Base-by-base conservation (phyloP, 1,140 invertebrate species). In the Atta colombica region DNA sequence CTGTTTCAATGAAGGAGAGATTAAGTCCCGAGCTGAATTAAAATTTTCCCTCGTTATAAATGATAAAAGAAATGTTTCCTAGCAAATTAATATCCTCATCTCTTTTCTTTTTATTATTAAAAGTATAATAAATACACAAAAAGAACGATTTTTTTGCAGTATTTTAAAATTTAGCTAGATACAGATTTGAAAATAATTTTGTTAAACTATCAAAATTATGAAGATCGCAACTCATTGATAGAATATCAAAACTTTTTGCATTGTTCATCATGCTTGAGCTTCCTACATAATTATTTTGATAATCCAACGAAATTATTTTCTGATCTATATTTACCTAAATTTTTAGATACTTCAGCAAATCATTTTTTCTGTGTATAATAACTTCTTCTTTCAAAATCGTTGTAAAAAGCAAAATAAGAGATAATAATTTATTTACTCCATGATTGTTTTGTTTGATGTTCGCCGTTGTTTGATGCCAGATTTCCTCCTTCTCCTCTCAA, bases 1-100 rank as follows among this genome's bases (percentile, higher is more conserved):
- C 18, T 82, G 71, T 84, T 84, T 75, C 69, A 61, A 63, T 61
- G 5, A 69, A 55, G 39, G 5, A 35, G 69, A 69, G 25, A 61
- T 60, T 60, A 60, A 74, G 12, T 49, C 58, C 25, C 25, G 10
- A 4, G 35, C 16, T 25, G 35, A 74, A 60, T 51, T 21, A 82
- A 82, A 82, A 39, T 74, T 74, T 35, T 45, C 35, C 31, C 2
- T 21, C 1, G 21, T 31, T 72, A 60, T 72, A 53, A 71, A 28
- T 72, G 16, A 81, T 21, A 71, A 45, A 80, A 58, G n/a, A 45
- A 25, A 81, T 3, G 2, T 1, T 49, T 16, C 14, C 39, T 31
- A 80, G 21, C 21, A 58, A 81, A 71, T 69, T 35, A 14, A 35
- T 39, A 53, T 80, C 5, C n/a, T n/a, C 28, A 31, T 53, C 16